These are phyloP conservation scores for Prinia subflava DNA, from an alignment of 2,113 vertebrate genomes.

Conservation along the genomic window DNA sequence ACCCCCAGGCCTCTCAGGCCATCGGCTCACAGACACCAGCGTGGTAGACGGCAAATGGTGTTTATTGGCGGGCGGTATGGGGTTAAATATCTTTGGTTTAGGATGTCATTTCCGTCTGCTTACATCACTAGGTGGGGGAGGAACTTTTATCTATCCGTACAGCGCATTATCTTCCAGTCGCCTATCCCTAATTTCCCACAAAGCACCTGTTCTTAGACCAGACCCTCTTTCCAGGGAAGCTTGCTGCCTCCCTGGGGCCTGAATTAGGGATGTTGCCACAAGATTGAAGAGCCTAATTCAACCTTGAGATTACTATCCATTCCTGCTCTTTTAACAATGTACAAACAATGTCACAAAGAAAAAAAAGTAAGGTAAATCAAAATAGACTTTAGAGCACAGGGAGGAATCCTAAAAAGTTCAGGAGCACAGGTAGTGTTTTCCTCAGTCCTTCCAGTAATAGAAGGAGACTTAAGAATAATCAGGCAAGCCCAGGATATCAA, in stretches of 20 bases:
- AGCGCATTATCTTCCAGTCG: too few relatives aligned
- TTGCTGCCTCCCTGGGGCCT: not conserved
- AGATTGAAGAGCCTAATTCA: not conserved
- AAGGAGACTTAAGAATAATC: not conserved
- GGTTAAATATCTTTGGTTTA: too few relatives aligned
- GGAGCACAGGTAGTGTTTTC: not conserved
- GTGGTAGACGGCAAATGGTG: too few relatives aligned
- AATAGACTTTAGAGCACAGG: not conserved
- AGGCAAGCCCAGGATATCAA: not conserved
- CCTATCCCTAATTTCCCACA: too few relatives aligned
- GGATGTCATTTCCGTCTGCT: too few relatives aligned
- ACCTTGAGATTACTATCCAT: not conserved
- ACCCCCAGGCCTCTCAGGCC: too few relatives aligned
- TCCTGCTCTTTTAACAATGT: not conserved
- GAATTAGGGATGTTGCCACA: not conserved
- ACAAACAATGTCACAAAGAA: not conserved
- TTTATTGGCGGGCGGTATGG: too few relatives aligned
- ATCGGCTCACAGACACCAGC: too few relatives aligned
- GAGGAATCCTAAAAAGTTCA: not conserved
- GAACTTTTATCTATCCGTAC: too few relatives aligned
- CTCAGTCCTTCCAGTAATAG: not conserved
- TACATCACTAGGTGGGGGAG: too few relatives aligned
- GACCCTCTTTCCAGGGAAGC: not conserved
- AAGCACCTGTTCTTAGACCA: not conserved
- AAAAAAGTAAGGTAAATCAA: not conserved